Conservation (phyloP, 1,140 invertebrate genomes). For the Drosophila repleta region DNA sequence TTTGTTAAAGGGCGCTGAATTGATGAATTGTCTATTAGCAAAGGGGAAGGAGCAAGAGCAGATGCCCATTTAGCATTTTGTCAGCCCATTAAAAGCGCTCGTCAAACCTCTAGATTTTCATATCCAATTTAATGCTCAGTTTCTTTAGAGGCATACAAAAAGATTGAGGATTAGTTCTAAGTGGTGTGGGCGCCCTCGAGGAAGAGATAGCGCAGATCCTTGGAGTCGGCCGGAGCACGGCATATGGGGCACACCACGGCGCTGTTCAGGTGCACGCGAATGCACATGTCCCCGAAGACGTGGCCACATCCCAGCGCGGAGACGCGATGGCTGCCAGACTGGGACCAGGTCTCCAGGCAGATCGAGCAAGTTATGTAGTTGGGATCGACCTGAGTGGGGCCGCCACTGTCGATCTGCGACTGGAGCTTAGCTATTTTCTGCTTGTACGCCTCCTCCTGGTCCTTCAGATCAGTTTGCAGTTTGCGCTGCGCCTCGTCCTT, state of each 20-base stretch:
- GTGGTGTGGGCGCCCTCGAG: background rate
- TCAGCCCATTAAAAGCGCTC: constrained; percentile 35
- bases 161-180: background rate
- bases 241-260: background rate
- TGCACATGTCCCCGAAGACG: constrained; percentile 1
- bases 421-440: background rate
- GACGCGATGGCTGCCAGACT: background rate
- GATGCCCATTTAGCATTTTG: constrained; percentile 43
- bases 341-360: background rate
- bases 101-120: constrained; percentile 12
- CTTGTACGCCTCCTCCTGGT: background rate
- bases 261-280: background rate
- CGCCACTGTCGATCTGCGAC: background rate
- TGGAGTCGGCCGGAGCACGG: background rate
- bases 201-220: background rate
- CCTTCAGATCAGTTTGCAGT: background rate
- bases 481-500: background rate
- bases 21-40: constrained; percentile 76
- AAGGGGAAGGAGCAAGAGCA: background rate
- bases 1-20: constrained; percentile 64
- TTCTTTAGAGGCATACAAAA: background rate
- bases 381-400: background rate
- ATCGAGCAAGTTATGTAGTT: background rate
- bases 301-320: background rate
- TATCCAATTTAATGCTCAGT: background rate